Conservation (phyloP, 2,113 vertebrate species). For the Silurus meridionalis region DNA sequence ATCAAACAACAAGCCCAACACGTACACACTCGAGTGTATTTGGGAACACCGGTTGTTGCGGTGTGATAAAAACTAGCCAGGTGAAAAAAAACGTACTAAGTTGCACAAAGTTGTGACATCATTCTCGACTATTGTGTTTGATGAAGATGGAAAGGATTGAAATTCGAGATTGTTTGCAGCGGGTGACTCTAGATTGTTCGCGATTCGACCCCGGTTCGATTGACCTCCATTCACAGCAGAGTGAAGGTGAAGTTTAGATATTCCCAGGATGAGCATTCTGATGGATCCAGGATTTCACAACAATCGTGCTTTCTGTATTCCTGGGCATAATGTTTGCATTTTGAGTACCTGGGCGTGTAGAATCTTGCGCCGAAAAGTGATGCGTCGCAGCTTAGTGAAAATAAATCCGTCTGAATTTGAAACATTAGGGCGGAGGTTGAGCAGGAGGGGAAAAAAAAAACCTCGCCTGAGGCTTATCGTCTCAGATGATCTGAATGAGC, state of each 20-base stretch:
- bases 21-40: neutral
- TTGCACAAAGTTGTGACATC: no score
- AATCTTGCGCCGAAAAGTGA: neutral
- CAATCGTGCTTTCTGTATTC: no score
- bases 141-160: no score
- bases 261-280: neutral
- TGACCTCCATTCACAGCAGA: neutral
- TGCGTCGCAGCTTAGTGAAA: neutral
- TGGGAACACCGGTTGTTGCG: no score
- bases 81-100: no score
- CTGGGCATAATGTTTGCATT: neutral
- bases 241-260: neutral
- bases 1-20: neutral
- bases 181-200: no score
- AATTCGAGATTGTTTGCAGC: no score
- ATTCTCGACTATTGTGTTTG: neutral
- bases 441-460: conserved; percentile 39
- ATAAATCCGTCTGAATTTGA: conserved; percentile 8
- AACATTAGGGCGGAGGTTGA: neutral
- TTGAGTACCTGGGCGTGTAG: neutral
- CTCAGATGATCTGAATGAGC: conserved; percentile 56
- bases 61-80: no score
- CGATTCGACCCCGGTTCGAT: no score
- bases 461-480: conserved; percentile 55
- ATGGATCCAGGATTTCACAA: conserved; percentile 7